Evolutionary conservation across 2,113 vertebrate species (phyloP).

Genomic region (Equus quagga): DNA sequence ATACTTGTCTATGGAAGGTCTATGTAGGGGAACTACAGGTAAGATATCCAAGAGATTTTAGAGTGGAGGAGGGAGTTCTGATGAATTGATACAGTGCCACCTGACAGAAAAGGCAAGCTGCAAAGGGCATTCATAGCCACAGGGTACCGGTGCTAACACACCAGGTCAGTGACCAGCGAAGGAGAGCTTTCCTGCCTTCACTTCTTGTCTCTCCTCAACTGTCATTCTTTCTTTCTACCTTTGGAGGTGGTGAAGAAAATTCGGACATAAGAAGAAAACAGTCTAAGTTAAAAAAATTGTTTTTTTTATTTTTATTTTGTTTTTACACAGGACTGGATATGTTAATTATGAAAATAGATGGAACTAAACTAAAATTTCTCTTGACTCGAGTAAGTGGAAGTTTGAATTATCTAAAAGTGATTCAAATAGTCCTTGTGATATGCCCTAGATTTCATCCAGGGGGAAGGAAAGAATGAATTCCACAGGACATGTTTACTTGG

Average conservation of each 20-base stretch:
- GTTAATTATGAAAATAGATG: not conserved
- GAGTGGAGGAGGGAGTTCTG: accelerated
- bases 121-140: not conserved
- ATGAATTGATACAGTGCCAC: not conserved
- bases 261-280: not conserved
- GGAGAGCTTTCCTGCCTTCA: not conserved
- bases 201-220: not conserved
- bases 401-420: not conserved
- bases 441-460: not conserved
- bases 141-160: no score
- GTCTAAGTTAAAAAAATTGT: not conserved
- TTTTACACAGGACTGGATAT: not conserved
- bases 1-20: not conserved
- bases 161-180: not conserved
- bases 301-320: not conserved
- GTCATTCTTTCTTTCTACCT: not conserved
- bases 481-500: not conserved
- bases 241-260: not conserved
- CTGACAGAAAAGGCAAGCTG: not conserved
- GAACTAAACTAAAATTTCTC: not conserved
- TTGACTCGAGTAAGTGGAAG: not conserved
- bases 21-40: not conserved
- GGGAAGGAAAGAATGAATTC: not conserved
- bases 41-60: not conserved
- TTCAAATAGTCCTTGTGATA: not conserved